These are phyloP conservation scores for Halcyon senegalensis DNA, from an alignment of 2,113 vertebrate genomes.

Conservation along the genomic window DNA sequence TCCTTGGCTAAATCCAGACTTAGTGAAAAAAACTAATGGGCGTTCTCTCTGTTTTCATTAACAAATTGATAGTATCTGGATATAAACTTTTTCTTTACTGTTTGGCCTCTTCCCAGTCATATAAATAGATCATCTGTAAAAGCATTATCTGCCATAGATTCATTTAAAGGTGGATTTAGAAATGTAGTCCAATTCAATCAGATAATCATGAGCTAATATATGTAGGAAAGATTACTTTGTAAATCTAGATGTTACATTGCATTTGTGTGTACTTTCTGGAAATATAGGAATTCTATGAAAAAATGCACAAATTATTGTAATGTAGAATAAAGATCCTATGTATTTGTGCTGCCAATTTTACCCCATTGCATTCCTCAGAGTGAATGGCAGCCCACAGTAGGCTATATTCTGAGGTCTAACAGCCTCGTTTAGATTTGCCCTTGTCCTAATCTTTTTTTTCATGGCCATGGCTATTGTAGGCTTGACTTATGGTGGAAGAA, in stretches of 20 bases:
- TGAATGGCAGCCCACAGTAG: neutral
- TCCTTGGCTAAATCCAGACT: neutral
- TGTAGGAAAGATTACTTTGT: neutral
- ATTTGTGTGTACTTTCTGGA: neutral
- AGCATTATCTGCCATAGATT: conserved; percentile 7
- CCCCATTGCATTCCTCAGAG: neutral
- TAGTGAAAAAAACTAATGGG: neutral
- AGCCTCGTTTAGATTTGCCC: neutral
- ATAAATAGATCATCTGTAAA: conserved; percentile 1
- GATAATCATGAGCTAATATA: neutral
- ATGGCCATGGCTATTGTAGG: neutral
- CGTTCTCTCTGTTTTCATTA: neutral
- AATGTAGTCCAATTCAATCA: conserved; percentile 2
- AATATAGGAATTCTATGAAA: neutral
- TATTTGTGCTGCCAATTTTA: neutral
- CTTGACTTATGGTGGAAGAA: neutral
- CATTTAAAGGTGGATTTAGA: conserved; percentile 22
- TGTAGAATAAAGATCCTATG: neutral
- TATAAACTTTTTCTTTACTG: neutral
- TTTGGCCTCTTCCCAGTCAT: neutral
- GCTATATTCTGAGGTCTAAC: neutral
- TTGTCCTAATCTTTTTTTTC: neutral
- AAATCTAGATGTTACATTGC: neutral
- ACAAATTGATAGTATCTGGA: neutral
- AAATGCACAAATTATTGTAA: neutral